Evolutionary conservation across 1,140 invertebrate species (phyloP).

Genomic region (Diachasmimorpha longicaudata): DNA sequence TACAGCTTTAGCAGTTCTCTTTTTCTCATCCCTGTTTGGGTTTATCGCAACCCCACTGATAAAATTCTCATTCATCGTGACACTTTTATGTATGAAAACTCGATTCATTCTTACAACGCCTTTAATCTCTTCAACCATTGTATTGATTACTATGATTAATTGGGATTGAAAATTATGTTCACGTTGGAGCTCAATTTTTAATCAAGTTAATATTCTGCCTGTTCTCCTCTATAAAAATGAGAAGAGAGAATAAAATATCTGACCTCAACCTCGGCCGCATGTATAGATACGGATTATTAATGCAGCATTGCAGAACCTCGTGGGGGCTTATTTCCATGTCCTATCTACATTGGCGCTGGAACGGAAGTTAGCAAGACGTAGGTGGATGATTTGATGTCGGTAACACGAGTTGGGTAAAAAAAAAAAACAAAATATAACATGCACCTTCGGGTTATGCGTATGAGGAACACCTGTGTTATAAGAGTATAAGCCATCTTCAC

Average conservation of each 20-base stretch:
- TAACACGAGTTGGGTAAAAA: background rate
- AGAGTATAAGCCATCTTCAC: background rate
- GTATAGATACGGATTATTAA: background rate
- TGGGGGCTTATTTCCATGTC: background rate
- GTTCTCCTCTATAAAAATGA: too few relatives aligned
- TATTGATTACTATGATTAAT: too few relatives aligned
- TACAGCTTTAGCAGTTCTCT: background rate
- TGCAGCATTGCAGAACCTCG: background rate
- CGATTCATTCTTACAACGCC: background rate
- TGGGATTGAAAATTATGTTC: too few relatives aligned
- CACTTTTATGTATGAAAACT: background rate
- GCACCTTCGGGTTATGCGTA: background rate
- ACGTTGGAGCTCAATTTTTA: too few relatives aligned
- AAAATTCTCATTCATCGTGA: background rate
- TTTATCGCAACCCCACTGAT: background rate
- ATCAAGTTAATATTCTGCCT: too few relatives aligned
- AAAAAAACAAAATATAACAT: background rate
- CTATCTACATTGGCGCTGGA: background rate
- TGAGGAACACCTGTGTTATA: conserved; percentile 20
- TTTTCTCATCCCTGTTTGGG: background rate
- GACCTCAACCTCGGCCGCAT: background rate
- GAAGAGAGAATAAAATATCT: background rate
- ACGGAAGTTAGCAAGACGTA: conserved; percentile 12
- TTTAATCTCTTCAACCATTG: too few relatives aligned
- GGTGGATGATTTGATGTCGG: conserved; percentile 3